Conservation (phyloP, 1,140 invertebrate species). For the Aricia agestis region DNA sequence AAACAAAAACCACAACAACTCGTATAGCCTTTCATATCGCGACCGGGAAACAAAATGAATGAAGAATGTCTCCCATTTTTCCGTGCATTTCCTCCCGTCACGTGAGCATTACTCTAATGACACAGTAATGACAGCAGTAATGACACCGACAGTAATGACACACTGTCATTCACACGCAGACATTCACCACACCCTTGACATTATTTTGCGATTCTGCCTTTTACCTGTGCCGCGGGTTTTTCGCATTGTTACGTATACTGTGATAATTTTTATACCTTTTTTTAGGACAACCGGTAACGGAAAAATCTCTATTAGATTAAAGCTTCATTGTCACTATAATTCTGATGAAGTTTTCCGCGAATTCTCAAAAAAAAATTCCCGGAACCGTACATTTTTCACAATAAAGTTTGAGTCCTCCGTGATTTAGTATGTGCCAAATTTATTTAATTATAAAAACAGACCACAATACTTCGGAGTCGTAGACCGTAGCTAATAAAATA, state of each 20-base stretch:
- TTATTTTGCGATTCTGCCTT: background rate
- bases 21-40: background rate
- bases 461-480: no score
- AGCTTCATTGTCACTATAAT: background rate
- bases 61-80: background rate
- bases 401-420: no score
- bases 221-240: background rate
- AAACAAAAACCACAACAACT: no score
- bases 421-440: no score
- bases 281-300: background rate
- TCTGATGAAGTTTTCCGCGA: no score
- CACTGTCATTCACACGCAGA: background rate
- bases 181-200: slow-evolving; percentile 2
- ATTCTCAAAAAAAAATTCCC: no score
- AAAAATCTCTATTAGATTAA: background rate
- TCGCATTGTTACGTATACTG: background rate
- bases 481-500: no score
- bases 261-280: background rate
- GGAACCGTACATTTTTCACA: no score
- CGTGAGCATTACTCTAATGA: background rate
- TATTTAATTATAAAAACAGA: no score
- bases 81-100: background rate
- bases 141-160: background rate
- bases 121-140: background rate
- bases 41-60: background rate